Conservation (phyloP, 1,140 invertebrate genomes). For the Hyposmocoma kahamanoa region DNA sequence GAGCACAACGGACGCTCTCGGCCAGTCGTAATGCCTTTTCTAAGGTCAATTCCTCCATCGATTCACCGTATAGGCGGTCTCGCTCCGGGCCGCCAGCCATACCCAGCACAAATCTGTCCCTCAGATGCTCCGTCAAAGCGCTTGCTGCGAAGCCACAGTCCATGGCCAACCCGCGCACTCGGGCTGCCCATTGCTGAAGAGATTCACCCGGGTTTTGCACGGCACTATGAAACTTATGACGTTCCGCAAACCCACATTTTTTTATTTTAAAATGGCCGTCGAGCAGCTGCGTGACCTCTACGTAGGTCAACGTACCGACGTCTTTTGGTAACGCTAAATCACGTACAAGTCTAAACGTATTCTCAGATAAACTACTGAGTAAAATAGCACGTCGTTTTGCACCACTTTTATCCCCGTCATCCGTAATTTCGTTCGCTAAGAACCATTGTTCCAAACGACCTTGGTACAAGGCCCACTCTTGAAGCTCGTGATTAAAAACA, state of each 20-base stretch:
- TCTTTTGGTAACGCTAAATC: not conserved
- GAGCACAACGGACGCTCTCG: no score
- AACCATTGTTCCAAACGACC: no score
- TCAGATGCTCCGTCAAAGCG: no score
- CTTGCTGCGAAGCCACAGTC: no score
- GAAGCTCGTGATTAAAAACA: no score
- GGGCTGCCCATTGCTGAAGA: slow-evolving; percentile 2
- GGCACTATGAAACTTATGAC: not conserved
- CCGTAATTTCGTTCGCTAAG: no score
- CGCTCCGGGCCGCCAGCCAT: no score
- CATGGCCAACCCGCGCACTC: not conserved
- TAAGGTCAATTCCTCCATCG: not conserved
- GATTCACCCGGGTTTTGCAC: not conserved
- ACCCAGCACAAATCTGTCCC: no score
- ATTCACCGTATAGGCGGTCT: not conserved
- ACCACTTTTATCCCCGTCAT: no score
- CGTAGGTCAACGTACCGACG: not conserved
- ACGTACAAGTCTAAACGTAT: slow-evolving; percentile 5
- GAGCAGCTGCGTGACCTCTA: not conserved
- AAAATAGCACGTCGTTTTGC: slow-evolving; percentile 1
- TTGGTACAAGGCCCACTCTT: no score
- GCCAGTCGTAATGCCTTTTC: no score
- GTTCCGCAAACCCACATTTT: slow-evolving; percentile 4
- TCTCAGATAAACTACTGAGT: not conserved
- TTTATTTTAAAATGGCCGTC: slow-evolving; percentile 2